These are phyloP conservation scores for Artibeus lituratus DNA, from an alignment of 2,797 vertebrate species.

Conservation along the genomic window DNA sequence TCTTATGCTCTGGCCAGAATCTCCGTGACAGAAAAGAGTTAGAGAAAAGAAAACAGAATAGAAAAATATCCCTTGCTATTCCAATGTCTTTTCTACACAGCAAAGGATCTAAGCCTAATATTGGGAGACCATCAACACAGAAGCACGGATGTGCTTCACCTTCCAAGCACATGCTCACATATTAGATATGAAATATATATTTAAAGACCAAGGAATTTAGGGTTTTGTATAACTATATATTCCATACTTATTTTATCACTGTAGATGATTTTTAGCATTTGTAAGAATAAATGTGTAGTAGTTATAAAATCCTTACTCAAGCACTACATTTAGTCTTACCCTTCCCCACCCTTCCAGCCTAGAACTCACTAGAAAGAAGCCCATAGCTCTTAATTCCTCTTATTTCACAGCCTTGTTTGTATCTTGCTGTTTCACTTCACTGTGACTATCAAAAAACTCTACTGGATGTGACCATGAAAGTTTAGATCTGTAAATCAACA, in stretches of 20 bases:
- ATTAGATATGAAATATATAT: not conserved
- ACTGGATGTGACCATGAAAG: not conserved
- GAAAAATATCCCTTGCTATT: not conserved
- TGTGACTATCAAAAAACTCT: not conserved
- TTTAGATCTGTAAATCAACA: not conserved
- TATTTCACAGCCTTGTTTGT: not conserved
- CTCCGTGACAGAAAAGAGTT: not conserved
- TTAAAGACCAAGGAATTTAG: not conserved
- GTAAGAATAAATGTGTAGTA: not conserved
- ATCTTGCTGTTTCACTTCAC: not conserved
- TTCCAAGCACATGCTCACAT: not conserved
- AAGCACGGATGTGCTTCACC: not conserved
- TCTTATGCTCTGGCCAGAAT: not conserved
- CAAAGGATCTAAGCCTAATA: not conserved
- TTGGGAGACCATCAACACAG: not conserved
- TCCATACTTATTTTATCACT: not conserved
- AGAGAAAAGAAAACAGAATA: not conserved
- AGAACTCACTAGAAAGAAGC: not conserved
- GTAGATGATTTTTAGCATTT: not conserved
- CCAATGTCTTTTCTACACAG: not conserved
- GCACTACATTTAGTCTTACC: not conserved
- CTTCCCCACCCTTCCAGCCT: not conserved
- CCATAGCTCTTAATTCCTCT: not conserved
- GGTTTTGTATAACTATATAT: not conserved
- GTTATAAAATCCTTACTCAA: not conserved